Base-by-base conservation (phyloP, 2,113 vertebrate genomes). In the Cephalopholis sonnerati region DNA sequence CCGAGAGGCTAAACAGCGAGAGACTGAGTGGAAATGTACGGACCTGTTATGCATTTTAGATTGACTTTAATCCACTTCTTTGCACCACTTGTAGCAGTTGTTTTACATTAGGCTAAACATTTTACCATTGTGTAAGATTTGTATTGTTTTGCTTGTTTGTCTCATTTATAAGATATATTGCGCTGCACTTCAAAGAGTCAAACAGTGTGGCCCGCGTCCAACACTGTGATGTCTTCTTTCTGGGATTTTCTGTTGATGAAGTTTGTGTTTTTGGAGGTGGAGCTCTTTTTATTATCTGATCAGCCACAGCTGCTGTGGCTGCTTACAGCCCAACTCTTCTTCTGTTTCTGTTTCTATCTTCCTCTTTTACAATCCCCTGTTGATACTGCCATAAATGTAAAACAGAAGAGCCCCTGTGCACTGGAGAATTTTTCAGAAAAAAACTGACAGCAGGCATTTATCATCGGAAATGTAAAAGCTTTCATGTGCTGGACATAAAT, bases 1-100 rank as follows among this genome's bases (percentile, higher is more conserved):
- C 85, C 18, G 75, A 74, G 79, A 82, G 89, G 88, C 76, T 82
- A 79, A 89, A 63, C 79, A 76, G 65, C 3, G 15, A 88, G 58
- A 75, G 66, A 71, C 61, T 55, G 76, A 81, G 86, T 46, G 70
- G 77, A 74, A 85, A 81, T 22, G 69, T 68, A 76, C 81, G 53
- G 71, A 79, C 58, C 64, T 18, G 18, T 65, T 78, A 72, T 81
- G 59, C 77, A 81, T 81, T 82, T 86, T 32, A 78, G 41, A 81
- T 77, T 48, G 36, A 65, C 68, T 84, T 65, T 25, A 68, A 73
- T 62, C 39, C 72, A 79, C 57, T 77, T 79, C 55, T 73, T 68
- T 51, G 27, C 69, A 27, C 36, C 57, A 81, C 65, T 77, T 83
- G 77, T 59, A 57, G 83, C 83, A 66, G 55, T 32, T 78, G 50